A percentile compares a stretch with the other conserved stretches of the same genome.
These are phyloP conservation scores for Caenorhabditis zanzibari DNA, from an alignment of 2,888 invertebrate genomes.

Conservation along the genomic window DNA sequence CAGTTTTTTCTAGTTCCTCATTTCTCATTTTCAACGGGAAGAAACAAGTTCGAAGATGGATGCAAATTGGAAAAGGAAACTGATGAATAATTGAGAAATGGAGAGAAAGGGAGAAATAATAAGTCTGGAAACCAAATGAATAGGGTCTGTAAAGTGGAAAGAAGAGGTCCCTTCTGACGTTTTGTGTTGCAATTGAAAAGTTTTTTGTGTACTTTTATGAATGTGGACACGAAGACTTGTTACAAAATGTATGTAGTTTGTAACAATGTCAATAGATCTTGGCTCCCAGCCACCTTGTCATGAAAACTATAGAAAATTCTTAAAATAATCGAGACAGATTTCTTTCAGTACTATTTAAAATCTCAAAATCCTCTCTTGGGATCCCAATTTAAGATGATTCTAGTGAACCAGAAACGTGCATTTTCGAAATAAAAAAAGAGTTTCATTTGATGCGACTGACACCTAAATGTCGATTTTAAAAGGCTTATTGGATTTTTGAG, in stretches of 20 bases:
- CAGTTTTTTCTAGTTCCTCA: slow-evolving; percentile 41
- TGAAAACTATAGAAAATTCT: too few species aligned
- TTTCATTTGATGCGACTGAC: background rate
- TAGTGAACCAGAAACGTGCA: slow-evolving; percentile 5
- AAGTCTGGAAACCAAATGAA: slow-evolving; percentile 8
- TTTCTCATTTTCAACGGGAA: slow-evolving; percentile 1
- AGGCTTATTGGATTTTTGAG: background rate
- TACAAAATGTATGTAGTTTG: slow-evolving; percentile 17
- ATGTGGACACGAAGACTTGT: background rate
- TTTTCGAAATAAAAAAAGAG: background rate
- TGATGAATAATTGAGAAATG: slow-evolving; percentile 51
- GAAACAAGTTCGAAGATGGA: slow-evolving; percentile 31
- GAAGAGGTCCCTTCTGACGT: background rate
- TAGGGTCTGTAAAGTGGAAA: slow-evolving; percentile 11
- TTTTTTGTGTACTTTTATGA: slow-evolving; percentile 17
- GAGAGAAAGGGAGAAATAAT: slow-evolving; percentile 1
- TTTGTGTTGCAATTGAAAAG: background rate
- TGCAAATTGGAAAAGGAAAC: slow-evolving; percentile 35
- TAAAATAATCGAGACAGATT: background rate
- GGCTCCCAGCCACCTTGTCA: background rate
- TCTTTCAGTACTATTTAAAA: background rate
- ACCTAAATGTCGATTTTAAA: slow-evolving; percentile 1
- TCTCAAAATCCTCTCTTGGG: background rate
- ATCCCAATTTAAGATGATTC: background rate
- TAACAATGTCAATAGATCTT: slow-evolving; percentile 5